Base-by-base conservation (phyloP, 2,888 invertebrate species). In the Acleris emargana region DNA sequence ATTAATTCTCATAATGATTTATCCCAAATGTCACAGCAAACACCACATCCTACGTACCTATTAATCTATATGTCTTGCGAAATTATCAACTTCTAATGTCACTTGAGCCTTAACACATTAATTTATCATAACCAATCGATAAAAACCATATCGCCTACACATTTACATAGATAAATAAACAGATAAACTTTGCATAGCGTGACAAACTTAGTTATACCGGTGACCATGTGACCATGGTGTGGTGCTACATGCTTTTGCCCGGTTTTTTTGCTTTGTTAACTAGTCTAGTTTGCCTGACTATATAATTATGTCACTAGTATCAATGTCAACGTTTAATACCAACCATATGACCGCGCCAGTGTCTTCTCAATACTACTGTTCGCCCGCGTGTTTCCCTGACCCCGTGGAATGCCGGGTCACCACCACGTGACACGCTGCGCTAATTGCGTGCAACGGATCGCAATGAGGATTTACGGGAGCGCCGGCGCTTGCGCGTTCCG, bases 101-200 rank as follows among this genome's bases (percentile, higher is more conserved):
- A 52, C 57, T 54, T 7, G 28, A 20, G n/a, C 22, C 50, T 32
- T 43, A 28, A 57, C 51, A 28, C 20, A 58, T 63, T 50, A 22
- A 53, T 47, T 64, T 58, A 58, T 64, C 58, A 58, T 49, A 58
- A 32, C 52, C 6, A 58, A 32, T 53, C 49, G 64, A 64, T 64
- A 64, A 64, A 58, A 63, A 64, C 47, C 53, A 47, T 58, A 38
- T 53, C 58, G 53, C 58, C 64, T 49, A 57, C 64, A 52, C 52
- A 53, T 64, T 64, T 49, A 49, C 64, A 58, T 64, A 58, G 64
- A 64, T 64, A 64, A 58, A 58, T 53, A 58, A 58, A 63, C 52
- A 62, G 49, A 63, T 62, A 45, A n/a, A 52, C 32, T 57, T 51
- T 51, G 20, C 62, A 32, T 58, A 63, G 57, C 22, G 45, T 13